Conservation (phyloP, 2,113 vertebrate species). For the Dryoscopus gambensis region DNA sequence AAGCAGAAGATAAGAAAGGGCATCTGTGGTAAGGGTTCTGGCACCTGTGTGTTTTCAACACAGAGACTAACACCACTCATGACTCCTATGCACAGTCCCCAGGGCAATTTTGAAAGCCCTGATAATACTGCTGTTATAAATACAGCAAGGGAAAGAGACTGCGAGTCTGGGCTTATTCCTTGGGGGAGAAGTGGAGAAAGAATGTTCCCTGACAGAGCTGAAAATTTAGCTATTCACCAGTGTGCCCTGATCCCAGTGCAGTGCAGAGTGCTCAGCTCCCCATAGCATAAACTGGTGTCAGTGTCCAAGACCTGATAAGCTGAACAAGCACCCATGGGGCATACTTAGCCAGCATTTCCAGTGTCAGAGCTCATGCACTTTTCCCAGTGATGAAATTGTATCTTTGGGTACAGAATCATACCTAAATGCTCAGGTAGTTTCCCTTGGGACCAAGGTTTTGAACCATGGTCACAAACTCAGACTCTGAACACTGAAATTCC, state of each 20-base stretch:
- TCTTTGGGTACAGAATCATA: not conserved
- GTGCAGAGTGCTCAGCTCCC: not conserved
- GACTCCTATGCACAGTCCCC: accelerated
- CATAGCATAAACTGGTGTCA: not conserved
- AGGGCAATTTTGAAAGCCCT: accelerated
- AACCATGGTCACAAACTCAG: accelerated
- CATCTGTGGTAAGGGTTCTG: not conserved
- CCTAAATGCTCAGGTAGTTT: not conserved
- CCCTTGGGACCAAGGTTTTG: accelerated
- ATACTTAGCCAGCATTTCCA: not conserved
- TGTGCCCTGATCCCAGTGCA: not conserved
- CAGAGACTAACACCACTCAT: accelerated
- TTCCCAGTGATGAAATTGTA: not conserved
- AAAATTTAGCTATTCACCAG: not conserved
- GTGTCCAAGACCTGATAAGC: not conserved
- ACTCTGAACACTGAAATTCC: too few species aligned
- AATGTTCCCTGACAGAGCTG: not conserved
- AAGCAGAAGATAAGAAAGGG: not conserved
- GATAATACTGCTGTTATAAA: not conserved
- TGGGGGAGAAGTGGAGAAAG: not conserved
- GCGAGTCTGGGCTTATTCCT: not conserved
- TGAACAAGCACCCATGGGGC: not conserved
- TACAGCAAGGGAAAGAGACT: not conserved
- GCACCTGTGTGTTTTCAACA: not conserved
- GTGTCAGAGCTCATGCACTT: not conserved